A percentile compares a stretch with the other conserved stretches of the same genome.
These are phyloP conservation scores for Macrotis lagotis DNA, from an alignment of 2,113 vertebrate species.

Conservation along the genomic window DNA sequence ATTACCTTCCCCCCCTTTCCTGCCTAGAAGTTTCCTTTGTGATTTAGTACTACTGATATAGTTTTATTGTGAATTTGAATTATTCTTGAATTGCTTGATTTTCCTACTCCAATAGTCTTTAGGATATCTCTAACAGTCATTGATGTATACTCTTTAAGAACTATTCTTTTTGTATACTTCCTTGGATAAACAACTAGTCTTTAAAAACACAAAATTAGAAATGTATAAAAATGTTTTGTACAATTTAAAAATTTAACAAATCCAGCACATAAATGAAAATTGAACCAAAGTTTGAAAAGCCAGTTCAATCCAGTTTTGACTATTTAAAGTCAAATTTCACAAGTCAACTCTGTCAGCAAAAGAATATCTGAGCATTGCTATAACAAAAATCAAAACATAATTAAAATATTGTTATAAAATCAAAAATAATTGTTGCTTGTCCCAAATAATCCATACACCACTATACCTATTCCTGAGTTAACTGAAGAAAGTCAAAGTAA, in stretches of 20 bases:
- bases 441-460: not conserved
- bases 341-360: not conserved
- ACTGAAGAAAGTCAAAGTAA: not conserved
- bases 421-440: not conserved
- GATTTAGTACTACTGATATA: too few species aligned
- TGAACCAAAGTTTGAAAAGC: not conserved
- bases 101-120: not conserved
- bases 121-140: too few species aligned
- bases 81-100: not conserved
- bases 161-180: not conserved
- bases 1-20: not conserved
- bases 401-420: not conserved
- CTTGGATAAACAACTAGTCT: not conserved
- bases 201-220: not conserved
- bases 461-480: not conserved
- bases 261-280: not conserved
- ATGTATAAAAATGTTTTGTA: not conserved
- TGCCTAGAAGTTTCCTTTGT: too few species aligned
- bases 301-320: not conserved
- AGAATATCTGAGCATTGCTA: not conserved
- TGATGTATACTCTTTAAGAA: not conserved
- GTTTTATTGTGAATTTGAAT: not conserved
- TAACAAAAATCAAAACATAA: not conserved
- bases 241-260: not conserved
- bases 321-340: not conserved